A percentile compares a stretch with the other conserved stretches of the same genome.
Evolutionary conservation across 1,140 invertebrate genomes (phyloP).

Genomic region (Lepidurus arcticus): DNA sequence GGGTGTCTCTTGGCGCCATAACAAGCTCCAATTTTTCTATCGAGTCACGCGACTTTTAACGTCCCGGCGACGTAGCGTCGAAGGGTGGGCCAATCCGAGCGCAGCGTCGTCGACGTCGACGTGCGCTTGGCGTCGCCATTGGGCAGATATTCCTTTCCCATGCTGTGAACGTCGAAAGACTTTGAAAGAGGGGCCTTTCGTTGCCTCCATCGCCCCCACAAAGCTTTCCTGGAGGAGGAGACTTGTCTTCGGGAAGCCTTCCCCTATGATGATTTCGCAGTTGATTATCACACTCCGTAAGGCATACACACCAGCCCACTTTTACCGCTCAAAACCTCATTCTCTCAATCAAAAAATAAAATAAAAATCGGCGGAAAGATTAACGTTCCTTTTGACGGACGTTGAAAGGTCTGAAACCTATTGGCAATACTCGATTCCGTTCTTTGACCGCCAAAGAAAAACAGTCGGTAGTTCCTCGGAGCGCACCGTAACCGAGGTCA

Average conservation of each 20-base stretch:
- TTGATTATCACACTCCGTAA: background rate
- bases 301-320: background rate
- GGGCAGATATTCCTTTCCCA: background rate
- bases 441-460: too few relatives aligned
- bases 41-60: constrained; percentile 4
- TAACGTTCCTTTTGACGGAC: too few relatives aligned
- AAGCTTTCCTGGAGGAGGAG: background rate
- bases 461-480: too few relatives aligned
- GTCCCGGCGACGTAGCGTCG: background rate
- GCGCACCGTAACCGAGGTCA: constrained; percentile 19
- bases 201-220: background rate
- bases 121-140: background rate
- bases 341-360: background rate
- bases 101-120: constrained; percentile 15
- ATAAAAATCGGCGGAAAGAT: background rate
- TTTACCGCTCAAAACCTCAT: background rate
- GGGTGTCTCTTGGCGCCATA: background rate
- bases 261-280: background rate
- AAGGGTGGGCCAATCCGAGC: background rate
- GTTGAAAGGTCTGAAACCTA: too few relatives aligned
- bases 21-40: background rate
- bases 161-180: constrained; percentile 5
- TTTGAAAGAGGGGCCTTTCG: background rate
- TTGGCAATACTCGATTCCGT: too few relatives aligned
- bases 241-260: background rate